Evolutionary conservation across 2,888 invertebrate genomes (phyloP).

Genomic region (Hirtodrosophila histrioides): DNA sequence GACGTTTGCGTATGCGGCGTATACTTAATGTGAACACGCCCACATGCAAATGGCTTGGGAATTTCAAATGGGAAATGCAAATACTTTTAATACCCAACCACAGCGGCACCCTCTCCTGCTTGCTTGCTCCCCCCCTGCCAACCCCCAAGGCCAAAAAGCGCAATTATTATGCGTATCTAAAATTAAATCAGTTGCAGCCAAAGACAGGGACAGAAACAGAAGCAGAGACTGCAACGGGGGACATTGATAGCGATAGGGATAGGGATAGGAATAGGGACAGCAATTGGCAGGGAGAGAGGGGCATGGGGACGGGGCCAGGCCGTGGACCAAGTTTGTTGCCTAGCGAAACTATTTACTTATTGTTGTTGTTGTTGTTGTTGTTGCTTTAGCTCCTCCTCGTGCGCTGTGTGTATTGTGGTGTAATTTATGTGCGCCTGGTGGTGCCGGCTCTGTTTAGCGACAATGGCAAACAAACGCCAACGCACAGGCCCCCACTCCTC

Average conservation of each 20-base stretch:
- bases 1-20: background rate
- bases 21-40: conserved; percentile 34
- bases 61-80: conserved; percentile 51
- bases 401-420: conserved; percentile 38
- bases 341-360: conserved; percentile 40
- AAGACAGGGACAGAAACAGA: conserved; percentile 21
- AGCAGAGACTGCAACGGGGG: conserved; percentile 16
- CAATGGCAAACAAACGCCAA: conserved; percentile 30
- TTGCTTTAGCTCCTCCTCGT: conserved; percentile 14
- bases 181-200: conserved; percentile 68
- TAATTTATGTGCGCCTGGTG: conserved; percentile 64
- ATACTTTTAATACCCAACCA: conserved; percentile 30
- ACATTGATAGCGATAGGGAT: background rate
- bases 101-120: conserved; percentile 1
- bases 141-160: conserved; percentile 24
- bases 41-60: conserved; percentile 22
- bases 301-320: no score
- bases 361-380: conserved; percentile 10
- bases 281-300: background rate
- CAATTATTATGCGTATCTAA: conserved; percentile 76
- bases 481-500: conserved; percentile 6
- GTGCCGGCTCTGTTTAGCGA: conserved; percentile 34
- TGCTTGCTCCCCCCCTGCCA: no score
- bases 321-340: conserved; percentile 10
- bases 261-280: background rate